Percentiles rank a stretch among this genome's conserved stretches.
These are phyloP conservation scores for Procapra przewalskii DNA, from an alignment of 2,113 vertebrate species.

Conservation along the genomic window DNA sequence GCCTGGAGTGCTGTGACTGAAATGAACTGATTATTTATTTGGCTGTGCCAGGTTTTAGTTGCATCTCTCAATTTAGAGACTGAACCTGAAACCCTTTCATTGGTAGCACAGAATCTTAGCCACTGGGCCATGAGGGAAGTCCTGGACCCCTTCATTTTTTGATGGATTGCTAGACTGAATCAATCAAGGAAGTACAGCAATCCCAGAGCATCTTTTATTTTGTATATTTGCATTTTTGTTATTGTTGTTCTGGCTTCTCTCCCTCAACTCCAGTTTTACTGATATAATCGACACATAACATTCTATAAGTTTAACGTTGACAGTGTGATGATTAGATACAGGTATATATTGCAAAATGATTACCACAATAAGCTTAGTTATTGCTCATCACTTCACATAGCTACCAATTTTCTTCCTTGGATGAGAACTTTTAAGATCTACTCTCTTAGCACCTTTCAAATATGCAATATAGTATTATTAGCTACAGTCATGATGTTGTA, in stretches of 20 bases:
- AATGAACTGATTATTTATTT: neutral
- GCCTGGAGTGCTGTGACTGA: neutral
- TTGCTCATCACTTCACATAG: neutral
- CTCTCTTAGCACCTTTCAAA: neutral
- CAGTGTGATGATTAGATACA: neutral
- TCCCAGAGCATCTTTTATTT: neutral
- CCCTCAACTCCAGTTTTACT: neutral
- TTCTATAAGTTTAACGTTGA: neutral
- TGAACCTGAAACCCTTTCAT: neutral
- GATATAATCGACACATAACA: neutral
- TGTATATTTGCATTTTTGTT: neutral
- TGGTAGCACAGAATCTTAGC: neutral
- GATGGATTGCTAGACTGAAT: neutral
- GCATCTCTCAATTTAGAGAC: neutral
- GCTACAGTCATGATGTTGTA: neutral
- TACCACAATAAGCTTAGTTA: neutral
- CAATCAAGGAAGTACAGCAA: neutral
- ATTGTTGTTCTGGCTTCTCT: neutral
- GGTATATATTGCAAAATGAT: neutral
- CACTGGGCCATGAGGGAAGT: neutral
- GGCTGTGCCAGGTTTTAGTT: neutral
- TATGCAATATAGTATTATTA: neutral
- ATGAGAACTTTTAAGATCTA: neutral
- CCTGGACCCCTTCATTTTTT: neutral
- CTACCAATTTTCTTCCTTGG: neutral